Base-by-base conservation (phyloP, 1,140 invertebrate species). In the Mamestra configurata region DNA sequence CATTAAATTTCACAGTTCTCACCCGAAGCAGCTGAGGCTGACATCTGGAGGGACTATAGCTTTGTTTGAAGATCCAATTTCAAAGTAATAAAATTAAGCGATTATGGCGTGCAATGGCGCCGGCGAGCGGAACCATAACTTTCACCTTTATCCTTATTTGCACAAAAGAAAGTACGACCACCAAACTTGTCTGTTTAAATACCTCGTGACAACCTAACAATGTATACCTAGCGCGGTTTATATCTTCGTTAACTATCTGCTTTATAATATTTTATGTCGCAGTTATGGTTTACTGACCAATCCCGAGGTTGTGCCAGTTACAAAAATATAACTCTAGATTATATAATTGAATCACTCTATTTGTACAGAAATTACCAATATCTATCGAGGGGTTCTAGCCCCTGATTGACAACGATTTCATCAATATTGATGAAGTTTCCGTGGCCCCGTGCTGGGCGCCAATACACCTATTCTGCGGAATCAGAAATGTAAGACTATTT, bases 381-480 rank as follows among this genome's bases (percentile, higher is more conserved):
- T 49, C 6, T 40, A 15, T 15, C 11, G 43, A 46, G 15, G 43
- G 15, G 15, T 40, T 40, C 7, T 40, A n/a, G 4, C 8, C 51
- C 22, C 51, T 24, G 22, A 55, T 24, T 22, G 51, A 20, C 6
- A 8, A 55, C 18, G 20, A 55, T 55, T 22, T 55, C 18, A 55
- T 22, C 18, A 18, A 24, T 43, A 43, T 40, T 46, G 24, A 24
- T 68, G 20, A 5, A 15, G 18, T 46, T 43, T 24, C 40, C 3
- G n/a, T 13, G 11, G 64, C 27, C 64, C 64, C 64, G 20, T 18
- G 64, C 10, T 46, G 64, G 64, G 64, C 64, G 64, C 64, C 64
- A 68, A 43, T 46, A 68, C 37, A 68, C 11, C 37, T 15, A 24
- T 68, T 46, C 35, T 43, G 27, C 35, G 18, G 20, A 46, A 64